These are phyloP conservation scores for Diphyllodes magnificus DNA, from an alignment of 2,113 vertebrate species.

Conservation along the genomic window DNA sequence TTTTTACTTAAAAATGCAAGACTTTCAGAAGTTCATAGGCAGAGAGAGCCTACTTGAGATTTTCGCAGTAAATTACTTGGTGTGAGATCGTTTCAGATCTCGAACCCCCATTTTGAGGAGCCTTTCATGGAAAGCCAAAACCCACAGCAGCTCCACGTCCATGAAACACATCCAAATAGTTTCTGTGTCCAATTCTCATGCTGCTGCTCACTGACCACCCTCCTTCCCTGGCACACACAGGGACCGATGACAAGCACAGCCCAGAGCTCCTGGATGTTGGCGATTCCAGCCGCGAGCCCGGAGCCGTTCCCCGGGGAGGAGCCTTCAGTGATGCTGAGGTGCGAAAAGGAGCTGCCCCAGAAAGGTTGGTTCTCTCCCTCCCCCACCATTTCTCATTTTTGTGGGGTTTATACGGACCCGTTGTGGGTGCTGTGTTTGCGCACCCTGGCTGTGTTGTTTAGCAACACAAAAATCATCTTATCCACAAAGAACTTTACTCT, in stretches of 20 bases:
- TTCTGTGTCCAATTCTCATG: fast-evolving
- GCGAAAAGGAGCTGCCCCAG: neutral
- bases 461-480: neutral
- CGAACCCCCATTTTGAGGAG: fast-evolving
- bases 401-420: fast-evolving
- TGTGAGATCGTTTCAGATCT: neutral
- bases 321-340: fast-evolving
- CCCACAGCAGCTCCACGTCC: fast-evolving
- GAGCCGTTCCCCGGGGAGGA: neutral
- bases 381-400: fast-evolving
- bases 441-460: fast-evolving
- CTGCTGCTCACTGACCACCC: neutral
- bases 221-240: neutral
- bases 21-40: fast-evolving
- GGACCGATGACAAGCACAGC: fast-evolving
- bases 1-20: neutral
- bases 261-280: neutral
- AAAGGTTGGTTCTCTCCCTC: neutral
- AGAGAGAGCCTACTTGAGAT: neutral
- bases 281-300: fast-evolving
- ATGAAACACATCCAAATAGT: fast-evolving
- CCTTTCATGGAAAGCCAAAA: fast-evolving
- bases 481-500: neutral
- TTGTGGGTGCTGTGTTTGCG: neutral
- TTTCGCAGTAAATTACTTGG: neutral